Evolutionary conservation across 1,140 invertebrate genomes (phyloP), one percentile per base, ranked within the genome.

Genomic region (Brachystomella parvula): DNA sequence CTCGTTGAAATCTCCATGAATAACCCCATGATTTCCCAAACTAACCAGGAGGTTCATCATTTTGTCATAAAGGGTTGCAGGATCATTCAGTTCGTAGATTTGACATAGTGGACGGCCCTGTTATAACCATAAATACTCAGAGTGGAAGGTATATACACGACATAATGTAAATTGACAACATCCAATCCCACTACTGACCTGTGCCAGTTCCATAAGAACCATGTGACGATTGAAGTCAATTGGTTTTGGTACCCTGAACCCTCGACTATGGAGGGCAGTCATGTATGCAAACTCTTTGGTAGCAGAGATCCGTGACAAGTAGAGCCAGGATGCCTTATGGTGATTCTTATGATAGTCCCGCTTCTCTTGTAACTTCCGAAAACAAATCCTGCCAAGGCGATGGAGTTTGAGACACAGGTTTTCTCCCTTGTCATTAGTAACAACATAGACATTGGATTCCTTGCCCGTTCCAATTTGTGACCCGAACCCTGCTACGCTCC

Each of bases 1-100:
- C 81, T 99, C 97, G 78, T 99, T 99, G 74, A 98, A 98, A 82
- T 99, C 96, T 1, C 95, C 91, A 79, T 99, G 96, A 75, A 99
- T 98, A 0, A 99, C 89, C 0, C 97, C 96, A 77, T 89, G 86
- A 79, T 94, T 90, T 28, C 88, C 96, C 33, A 99, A 81, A 66
- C 85, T 84, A 0, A 98, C 86, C 64, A 99, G 91, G 2, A 99
- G 80, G 74, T 92, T 85, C 96, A 99, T 99, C 65, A 98, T 82
- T 73, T 96, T 89, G 75, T 96, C 92, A 76, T 98, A 99, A 0
- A 98, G 80, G 15, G 77, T 80, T 74, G 88, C 88, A 0, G 89
- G 82, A 77, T 96, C 85, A 2, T 84, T 79, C 2, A 96, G 79
- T 76, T 90, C 83, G 64, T 85, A 82, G 12, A 98, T 84, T 75